phyloP scores from a whole-genome alignment of 2,113 vertebrate species.

The Zonotrichia leucophrys region DNA sequence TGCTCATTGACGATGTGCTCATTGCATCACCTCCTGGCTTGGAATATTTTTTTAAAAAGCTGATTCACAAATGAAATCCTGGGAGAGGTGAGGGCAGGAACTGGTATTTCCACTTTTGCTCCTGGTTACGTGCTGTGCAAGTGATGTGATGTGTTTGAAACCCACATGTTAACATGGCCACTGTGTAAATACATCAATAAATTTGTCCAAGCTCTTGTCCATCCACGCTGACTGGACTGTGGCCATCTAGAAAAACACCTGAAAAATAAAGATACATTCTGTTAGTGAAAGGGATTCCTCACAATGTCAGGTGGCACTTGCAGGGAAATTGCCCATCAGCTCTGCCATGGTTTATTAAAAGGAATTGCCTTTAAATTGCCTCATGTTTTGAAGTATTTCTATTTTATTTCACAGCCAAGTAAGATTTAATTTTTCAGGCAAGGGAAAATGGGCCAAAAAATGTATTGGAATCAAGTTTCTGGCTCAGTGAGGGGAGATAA shows the following conservation, averaged over 20 bases:
- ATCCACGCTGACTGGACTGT: not conserved
- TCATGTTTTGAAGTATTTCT: not conserved
- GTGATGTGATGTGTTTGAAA: not conserved
- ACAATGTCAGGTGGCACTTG: not conserved
- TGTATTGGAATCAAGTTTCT: not conserved
- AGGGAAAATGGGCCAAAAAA: not conserved
- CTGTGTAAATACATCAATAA: not conserved
- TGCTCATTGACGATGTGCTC: not conserved
- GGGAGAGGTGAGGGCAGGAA: conserved; percentile 15
- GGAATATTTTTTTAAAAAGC: not conserved
- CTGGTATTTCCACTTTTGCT: conserved; percentile 8
- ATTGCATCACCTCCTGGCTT: not conserved
- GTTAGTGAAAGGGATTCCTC: not conserved
- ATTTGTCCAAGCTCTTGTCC: not conserved
- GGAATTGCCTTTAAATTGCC: not conserved
- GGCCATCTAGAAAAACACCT: not conserved
- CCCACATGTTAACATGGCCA: fast-evolving
- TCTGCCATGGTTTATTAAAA: not conserved
- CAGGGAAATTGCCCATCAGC: not conserved
- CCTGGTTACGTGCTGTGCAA: not conserved
- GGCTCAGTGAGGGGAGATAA: not conserved
- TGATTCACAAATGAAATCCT: not conserved
- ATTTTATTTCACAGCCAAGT: not conserved
- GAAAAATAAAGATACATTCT: not conserved
- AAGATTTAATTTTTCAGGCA: not conserved